Evolutionary conservation across 2,888 invertebrate genomes (phyloP).

Genomic region (Druceiella hillmani): DNA sequence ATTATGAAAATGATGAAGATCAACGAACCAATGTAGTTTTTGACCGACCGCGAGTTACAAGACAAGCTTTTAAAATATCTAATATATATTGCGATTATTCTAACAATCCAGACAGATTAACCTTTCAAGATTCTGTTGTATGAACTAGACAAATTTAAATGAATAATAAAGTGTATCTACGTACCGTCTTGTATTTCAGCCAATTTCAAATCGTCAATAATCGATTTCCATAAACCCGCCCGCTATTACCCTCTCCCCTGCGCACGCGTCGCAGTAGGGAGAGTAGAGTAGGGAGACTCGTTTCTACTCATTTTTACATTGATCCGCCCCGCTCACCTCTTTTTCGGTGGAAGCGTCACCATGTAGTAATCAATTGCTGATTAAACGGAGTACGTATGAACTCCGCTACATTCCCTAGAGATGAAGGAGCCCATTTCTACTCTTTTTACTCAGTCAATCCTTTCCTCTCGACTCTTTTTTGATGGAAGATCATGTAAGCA

Average conservation of each 20-base stretch:
- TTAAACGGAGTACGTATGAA: slow-evolving; percentile 12
- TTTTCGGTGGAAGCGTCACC: slow-evolving; percentile 10
- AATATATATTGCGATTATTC: slow-evolving; percentile 15
- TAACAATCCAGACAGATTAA: slow-evolving; percentile 14
- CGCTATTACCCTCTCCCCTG: no score
- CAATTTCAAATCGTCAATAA: slow-evolving; percentile 11
- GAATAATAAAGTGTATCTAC: slow-evolving; percentile 12
- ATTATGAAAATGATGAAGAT: no score
- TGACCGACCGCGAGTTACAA: slow-evolving; percentile 13
- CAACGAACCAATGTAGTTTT: slow-evolving; percentile 12
- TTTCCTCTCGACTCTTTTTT: slow-evolving; percentile 7
- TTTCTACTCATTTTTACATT: slow-evolving; percentile 5
- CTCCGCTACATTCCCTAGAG: slow-evolving; percentile 12
- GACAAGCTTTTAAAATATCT: slow-evolving; percentile 13
- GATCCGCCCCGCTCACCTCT: slow-evolving; percentile 4
- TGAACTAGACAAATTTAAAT: slow-evolving; percentile 12
- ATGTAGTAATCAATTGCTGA: slow-evolving; percentile 13
- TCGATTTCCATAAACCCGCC: slow-evolving; percentile 12
- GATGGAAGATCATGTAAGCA: slow-evolving; percentile 4
- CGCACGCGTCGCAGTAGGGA: no score
- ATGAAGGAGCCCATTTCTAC: slow-evolving; percentile 9
- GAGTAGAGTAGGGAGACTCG: slow-evolving; percentile 4
- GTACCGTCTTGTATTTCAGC: slow-evolving; percentile 14
- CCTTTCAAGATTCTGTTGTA: slow-evolving; percentile 12
- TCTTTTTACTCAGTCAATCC: slow-evolving; percentile 3